Evolutionary conservation across 2,888 invertebrate species (phyloP).

Genomic region (Cerastis rubricosa): DNA sequence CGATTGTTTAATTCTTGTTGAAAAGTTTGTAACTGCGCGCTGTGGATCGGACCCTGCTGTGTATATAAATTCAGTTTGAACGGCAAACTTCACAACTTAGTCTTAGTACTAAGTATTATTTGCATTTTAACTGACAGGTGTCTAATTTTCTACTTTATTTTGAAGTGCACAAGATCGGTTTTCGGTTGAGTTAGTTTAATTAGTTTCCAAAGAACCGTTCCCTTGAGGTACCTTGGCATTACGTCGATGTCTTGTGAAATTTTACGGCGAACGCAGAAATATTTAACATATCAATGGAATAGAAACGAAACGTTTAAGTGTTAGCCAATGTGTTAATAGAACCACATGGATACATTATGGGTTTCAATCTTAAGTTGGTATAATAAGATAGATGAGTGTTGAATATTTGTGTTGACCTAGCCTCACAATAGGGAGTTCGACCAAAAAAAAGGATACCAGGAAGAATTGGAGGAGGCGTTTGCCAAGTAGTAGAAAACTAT

Average conservation of each 20-base stretch:
- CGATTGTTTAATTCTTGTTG: constrained; percentile 38
- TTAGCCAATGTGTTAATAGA: constrained; percentile 10
- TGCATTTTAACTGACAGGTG: constrained; percentile 3
- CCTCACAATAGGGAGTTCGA: neutral
- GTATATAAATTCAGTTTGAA: constrained; percentile 69
- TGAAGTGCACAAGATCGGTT: constrained; percentile 8
- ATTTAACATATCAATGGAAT: constrained; percentile 41
- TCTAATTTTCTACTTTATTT: constrained; percentile 45
- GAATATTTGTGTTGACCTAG: neutral
- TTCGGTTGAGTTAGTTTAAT: constrained; percentile 26
- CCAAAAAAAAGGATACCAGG: neutral
- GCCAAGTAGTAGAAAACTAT: neutral
- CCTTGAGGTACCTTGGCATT: constrained; percentile 54
- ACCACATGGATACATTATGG: constrained; percentile 6
- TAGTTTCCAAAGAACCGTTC: constrained; percentile 41
- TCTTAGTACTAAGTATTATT: constrained; percentile 50
- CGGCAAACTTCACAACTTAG: constrained; percentile 62
- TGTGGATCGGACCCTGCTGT: constrained; percentile 66
- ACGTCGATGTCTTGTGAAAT: constrained; percentile 55
- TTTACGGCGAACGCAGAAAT: constrained; percentile 51
- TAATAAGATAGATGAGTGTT: neutral
- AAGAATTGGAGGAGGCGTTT: neutral
- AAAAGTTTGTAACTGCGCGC: constrained; percentile 56
- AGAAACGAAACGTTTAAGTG: constrained; percentile 27
- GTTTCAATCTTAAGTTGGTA: constrained; percentile 5